Evolutionary conservation across 2,797 vertebrate genomes (phyloP).

Genomic region (Gambusia yucatana): DNA sequence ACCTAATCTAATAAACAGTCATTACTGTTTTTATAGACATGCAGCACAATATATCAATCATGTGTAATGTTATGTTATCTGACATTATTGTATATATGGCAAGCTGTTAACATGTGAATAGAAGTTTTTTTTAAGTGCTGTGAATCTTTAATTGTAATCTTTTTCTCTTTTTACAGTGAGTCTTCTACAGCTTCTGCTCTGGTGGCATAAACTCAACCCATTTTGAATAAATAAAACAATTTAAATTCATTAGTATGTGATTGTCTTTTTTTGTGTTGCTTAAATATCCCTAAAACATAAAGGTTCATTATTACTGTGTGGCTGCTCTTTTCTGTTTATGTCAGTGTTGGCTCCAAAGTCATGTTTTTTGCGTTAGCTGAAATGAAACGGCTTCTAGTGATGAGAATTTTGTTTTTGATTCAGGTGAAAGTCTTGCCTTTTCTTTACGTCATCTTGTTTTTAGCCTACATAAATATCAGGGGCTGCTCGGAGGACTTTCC

Average conservation of each 20-base stretch:
- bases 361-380: neutral
- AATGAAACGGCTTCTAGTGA: neutral
- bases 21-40: neutral
- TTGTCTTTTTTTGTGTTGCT: slow-evolving; percentile 29
- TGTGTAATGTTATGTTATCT: neutral
- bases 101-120: neutral
- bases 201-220: slow-evolving; percentile 88
- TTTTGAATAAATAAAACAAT: slow-evolving; percentile 87
- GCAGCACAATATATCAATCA: neutral
- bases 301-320: neutral
- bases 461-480: neutral
- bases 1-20: neutral
- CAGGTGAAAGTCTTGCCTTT: neutral
- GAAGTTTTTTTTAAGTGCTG: neutral
- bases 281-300: neutral
- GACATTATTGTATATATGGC: neutral
- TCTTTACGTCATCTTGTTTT: neutral
- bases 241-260: slow-evolving; percentile 63
- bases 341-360: neutral
- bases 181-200: slow-evolving; percentile 98
- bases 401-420: neutral
- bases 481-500: slow-evolving; percentile 6
- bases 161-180: slow-evolving; percentile 84
- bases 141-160: neutral
- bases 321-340: neutral